A percentile compares a stretch with the other conserved stretches of the same genome.
These are phyloP conservation scores for Halocynthia roretzi DNA, from an alignment of 23 tunicate genomes.

Conservation along the genomic window DNA sequence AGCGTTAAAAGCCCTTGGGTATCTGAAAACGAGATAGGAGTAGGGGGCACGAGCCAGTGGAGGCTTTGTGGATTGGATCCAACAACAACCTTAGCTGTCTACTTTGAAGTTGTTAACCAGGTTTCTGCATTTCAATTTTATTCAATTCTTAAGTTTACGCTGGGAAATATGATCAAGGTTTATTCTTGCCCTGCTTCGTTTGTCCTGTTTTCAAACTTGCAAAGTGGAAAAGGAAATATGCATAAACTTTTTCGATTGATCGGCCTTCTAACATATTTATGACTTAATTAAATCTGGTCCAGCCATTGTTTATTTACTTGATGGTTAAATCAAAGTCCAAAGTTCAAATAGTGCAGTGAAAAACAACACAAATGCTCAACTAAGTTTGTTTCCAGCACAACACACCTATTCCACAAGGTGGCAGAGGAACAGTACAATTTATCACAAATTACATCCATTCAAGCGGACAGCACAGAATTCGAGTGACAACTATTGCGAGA, in stretches of 20 bases:
- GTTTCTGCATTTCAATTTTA: constrained; percentile 4
- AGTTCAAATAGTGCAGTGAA: too few relatives aligned
- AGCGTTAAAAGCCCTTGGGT: constrained; percentile 66
- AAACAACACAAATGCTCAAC: neutral
- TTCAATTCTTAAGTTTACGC: too few relatives aligned
- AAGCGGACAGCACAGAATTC: constrained; percentile 64
- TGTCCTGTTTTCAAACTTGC: too few relatives aligned
- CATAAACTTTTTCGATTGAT: too few relatives aligned
- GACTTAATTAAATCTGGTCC: too few relatives aligned
- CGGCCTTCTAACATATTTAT: too few relatives aligned
- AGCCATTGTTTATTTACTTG: too few relatives aligned
- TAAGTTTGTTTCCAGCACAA: constrained; percentile 65
- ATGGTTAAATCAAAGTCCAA: too few relatives aligned
- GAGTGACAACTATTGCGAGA: constrained; percentile 92
- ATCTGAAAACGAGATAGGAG: constrained; percentile 94
- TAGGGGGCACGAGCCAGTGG: constrained; percentile 97
- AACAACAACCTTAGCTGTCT: constrained; percentile 73
- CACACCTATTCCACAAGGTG: constrained; percentile 98
- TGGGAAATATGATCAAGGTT: too few relatives aligned
- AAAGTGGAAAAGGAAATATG: too few relatives aligned
- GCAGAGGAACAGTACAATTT: constrained; percentile 87
- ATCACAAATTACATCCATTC: constrained; percentile 87
- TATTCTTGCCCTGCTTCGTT: too few relatives aligned
- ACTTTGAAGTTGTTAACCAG: constrained; percentile 97
- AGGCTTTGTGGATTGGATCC: constrained; percentile 81